A percentile compares a stretch with the other conserved stretches of the same genome.
phyloP scores from a whole-genome alignment of 2,888 invertebrate genomes.

The Agrotis puta region DNA sequence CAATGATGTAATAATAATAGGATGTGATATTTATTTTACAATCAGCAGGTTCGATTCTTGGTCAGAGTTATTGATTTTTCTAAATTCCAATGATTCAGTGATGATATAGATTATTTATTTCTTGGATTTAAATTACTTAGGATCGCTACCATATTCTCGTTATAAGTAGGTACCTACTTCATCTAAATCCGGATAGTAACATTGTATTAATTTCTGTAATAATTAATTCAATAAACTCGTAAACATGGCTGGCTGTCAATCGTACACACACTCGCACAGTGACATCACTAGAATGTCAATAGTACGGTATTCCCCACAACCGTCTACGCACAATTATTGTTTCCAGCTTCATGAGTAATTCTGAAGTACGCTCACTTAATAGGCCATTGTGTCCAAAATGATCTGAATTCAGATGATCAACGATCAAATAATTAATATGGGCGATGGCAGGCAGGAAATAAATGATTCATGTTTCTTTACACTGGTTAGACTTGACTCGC shows the following conservation, averaged over 20 bases:
- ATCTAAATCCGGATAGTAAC: not conserved
- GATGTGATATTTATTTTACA: no score
- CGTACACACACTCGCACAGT: conserved; percentile 54
- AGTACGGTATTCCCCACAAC: conserved; percentile 80
- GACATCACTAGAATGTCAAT: conserved; percentile 82
- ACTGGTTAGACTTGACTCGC: conserved; percentile 14
- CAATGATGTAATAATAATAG: no score
- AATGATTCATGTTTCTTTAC: conserved; percentile 38
- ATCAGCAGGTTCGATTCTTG: no score
- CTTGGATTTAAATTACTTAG: not conserved
- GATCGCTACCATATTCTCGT: not conserved
- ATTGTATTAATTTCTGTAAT: conserved; percentile 20
- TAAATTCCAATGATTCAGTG: no score
- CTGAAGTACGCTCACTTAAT: conserved; percentile 34
- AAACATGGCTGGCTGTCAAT: conserved; percentile 46
- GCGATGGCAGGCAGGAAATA: conserved; percentile 14
- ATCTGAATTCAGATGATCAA: conserved; percentile 37
- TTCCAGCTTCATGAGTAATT: conserved; percentile 64
- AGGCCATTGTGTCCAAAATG: conserved; percentile 53
- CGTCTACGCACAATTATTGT: conserved; percentile 60
- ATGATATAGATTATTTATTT: not conserved
- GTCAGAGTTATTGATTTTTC: no score
- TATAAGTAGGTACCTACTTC: not conserved
- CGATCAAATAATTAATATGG: conserved; percentile 27
- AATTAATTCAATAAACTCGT: conserved; percentile 40